Conservation (phyloP, 30 jellyfish, hydroid and myxozoan genomes). For the Hydractinia symbiolongicarpus region DNA sequence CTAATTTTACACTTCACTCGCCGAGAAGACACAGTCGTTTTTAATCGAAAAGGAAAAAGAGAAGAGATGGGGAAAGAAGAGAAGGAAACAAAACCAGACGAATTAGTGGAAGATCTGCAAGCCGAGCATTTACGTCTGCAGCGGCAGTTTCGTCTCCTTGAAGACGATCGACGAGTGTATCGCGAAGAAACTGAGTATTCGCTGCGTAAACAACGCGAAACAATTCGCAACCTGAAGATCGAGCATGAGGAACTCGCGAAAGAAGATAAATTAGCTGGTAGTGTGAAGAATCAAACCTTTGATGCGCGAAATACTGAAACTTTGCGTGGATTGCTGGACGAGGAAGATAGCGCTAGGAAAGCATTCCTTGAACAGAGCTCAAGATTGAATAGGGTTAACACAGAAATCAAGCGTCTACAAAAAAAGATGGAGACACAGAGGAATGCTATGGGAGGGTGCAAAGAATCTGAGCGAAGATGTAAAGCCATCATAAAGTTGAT, state of each 20-base stretch:
- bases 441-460: constrained; percentile 39
- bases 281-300: constrained; percentile 28
- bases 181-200: constrained; percentile 51
- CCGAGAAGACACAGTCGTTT: background rate
- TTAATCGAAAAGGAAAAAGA: background rate
- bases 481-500: constrained; percentile 44
- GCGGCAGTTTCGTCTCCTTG: constrained; percentile 74
- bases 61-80: constrained; percentile 13
- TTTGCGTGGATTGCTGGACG: constrained; percentile 37
- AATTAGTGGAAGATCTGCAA: constrained; percentile 48
- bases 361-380: constrained; percentile 29
- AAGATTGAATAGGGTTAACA: constrained; percentile 20
- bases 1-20: background rate
- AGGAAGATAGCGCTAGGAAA: constrained; percentile 40
- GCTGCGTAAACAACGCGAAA: constrained; percentile 51
- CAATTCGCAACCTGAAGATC: constrained; percentile 26
- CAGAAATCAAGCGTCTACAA: background rate
- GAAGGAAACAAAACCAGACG: constrained; percentile 20
- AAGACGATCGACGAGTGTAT: constrained; percentile 75
- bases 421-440: constrained; percentile 19
- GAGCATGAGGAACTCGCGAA: constrained; percentile 66
- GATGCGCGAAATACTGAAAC: constrained; percentile 30
- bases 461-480: constrained; percentile 42
- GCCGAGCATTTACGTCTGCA: constrained; percentile 52
- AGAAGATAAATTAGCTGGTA: constrained; percentile 52